Evolutionary conservation across 1,140 invertebrate species (phyloP), one percentile per base, ranked within the genome.

Genomic region (Eubasilissa regina): DNA sequence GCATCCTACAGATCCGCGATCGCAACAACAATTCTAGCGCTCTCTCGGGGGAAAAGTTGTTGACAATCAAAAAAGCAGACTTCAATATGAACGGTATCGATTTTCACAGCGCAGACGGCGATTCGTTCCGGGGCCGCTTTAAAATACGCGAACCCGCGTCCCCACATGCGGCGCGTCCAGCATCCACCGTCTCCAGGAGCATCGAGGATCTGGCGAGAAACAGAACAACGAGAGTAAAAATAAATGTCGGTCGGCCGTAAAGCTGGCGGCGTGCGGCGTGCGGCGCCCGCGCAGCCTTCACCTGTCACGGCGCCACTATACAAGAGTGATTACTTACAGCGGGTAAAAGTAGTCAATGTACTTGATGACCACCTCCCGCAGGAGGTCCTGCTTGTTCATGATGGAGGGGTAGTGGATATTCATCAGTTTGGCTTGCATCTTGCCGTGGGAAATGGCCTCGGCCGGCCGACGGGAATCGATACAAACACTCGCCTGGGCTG

Each of bases 271-370:
- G 25, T 13, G 19, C 4, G 55, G 9, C 44, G 68, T 17, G 9
- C 55, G 51, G 25, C 19, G 13, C 1, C 3, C 15, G 25, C 8
- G 53, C 7, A 55, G 53, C 58, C 19, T 44, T 15, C 21, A n/a
- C 35, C 9, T 21, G 10, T 21, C 1, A 60, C 13, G 62, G 17
- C n/a, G n/a, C n/a, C n/a, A n/a, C n/a, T n/a, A n/a, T n/a, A n/a
- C n/a, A n/a, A n/a, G n/a, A n/a, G n/a, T n/a, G n/a, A n/a, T 12
- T 90, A 92, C 91, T 92, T 83, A 92, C 91, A 91, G 90, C 82
- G 91, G 91, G 84, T 91, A 89, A 87, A 92, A 92, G 85, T 92
- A 91, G 87, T 92, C 91, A 81, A 92, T 91, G 86, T 92, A 92
- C 84, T 92, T 92, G 86, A 91, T 89, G 83, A 92, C 91, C 76